Conservation (phyloP, 1,140 invertebrate species). For the Drosophila busckii region DNA sequence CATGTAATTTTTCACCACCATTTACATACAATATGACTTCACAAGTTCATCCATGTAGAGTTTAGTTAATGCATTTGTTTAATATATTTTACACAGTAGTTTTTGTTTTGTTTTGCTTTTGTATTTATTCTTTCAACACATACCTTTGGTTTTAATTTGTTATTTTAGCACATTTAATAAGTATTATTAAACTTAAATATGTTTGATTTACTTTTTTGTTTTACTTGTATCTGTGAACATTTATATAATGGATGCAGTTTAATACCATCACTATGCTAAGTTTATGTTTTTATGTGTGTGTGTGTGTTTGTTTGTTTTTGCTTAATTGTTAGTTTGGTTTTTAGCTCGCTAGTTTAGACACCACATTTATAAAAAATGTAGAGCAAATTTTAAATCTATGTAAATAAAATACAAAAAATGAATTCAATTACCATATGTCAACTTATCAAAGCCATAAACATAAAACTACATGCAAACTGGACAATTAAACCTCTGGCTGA, state of each 20-base stretch:
- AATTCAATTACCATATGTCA: conserved; percentile 6
- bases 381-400: conserved; percentile 16
- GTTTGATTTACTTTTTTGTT: not conserved
- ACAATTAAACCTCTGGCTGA: too few species aligned
- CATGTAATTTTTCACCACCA: conserved; percentile 68
- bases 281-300: conserved; percentile 26
- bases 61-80: conserved; percentile 44
- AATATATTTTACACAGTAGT: conserved; percentile 65
- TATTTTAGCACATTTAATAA: conserved; percentile 48
- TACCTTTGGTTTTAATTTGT: conserved; percentile 35
- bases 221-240: conserved; percentile 35
- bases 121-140: conserved; percentile 26
- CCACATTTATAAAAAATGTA: conserved; percentile 38
- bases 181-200: conserved; percentile 31
- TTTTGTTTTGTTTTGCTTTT: conserved; percentile 1
- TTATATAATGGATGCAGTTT: conserved; percentile 34
- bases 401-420: conserved; percentile 21
- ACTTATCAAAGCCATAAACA: conserved; percentile 10
- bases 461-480: conserved; percentile 28
- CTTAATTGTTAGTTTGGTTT: conserved; percentile 58
- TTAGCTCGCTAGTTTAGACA: conserved; percentile 56
- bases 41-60: conserved; percentile 52
- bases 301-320: conserved; percentile 43
- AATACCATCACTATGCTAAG: conserved; percentile 1
- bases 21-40: conserved; percentile 67